phyloP scores from a whole-genome alignment of 2,797 vertebrate genomes.

The Thunnus albacares region DNA sequence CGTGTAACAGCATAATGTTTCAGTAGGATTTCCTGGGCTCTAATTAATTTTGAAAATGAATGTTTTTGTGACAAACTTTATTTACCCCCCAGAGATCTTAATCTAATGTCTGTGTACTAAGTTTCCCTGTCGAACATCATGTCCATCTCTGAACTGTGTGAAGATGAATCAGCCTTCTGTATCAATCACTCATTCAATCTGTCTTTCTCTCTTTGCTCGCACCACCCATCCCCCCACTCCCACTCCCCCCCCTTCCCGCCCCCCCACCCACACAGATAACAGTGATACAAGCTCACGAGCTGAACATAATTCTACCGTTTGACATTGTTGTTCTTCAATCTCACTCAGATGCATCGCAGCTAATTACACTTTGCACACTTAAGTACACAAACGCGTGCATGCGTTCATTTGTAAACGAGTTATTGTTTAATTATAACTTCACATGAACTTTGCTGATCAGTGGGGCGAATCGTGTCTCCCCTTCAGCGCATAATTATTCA shows the following conservation, averaged over 20 bases:
- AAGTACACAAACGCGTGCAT: constrained; percentile 82
- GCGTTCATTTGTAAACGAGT: constrained; percentile 87
- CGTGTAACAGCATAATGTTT: constrained; percentile 33
- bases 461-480: constrained; percentile 82
- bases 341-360: constrained; percentile 81
- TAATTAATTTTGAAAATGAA: constrained; percentile 45
- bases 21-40: constrained; percentile 43
- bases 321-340: constrained; percentile 84
- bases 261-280: constrained; percentile 60
- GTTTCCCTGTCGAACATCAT: constrained; percentile 57
- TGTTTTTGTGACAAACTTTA: constrained; percentile 44
- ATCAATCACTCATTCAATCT: constrained; percentile 61
- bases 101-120: constrained; percentile 41
- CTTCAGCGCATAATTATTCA: constrained; percentile 83
- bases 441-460: constrained; percentile 85
- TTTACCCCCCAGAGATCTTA: constrained; percentile 40
- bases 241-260: background rate
- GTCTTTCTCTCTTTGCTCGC: constrained; percentile 27
- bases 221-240: background rate
- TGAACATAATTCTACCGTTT: constrained; percentile 78
- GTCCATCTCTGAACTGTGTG: constrained; percentile 56
- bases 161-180: constrained; percentile 56
- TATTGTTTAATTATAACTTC: constrained; percentile 89
- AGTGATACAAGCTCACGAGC: constrained; percentile 66
- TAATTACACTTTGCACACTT: constrained; percentile 86